These are phyloP conservation scores for Plagodis pulveraria DNA, from an alignment of 2,888 invertebrate species.

Conservation along the genomic window DNA sequence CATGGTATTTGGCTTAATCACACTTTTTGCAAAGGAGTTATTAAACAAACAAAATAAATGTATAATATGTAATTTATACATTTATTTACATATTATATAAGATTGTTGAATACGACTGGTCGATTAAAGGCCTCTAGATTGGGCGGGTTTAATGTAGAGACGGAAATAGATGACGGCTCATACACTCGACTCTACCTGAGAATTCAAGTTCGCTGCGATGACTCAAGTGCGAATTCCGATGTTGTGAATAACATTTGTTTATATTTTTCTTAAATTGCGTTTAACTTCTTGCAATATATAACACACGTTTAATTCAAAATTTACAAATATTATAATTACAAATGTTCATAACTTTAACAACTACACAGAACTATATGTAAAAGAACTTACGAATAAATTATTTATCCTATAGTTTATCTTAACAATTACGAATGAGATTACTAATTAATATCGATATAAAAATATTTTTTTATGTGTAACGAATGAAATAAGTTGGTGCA, in stretches of 20 bases:
- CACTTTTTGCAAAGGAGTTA: too few relatives aligned
- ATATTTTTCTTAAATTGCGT: constrained; percentile 24
- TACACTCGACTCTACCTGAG: constrained; percentile 52
- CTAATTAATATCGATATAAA: too few relatives aligned
- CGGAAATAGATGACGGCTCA: constrained; percentile 49
- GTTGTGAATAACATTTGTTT: constrained; percentile 49
- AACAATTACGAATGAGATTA: too few relatives aligned
- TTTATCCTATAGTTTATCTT: too few relatives aligned
- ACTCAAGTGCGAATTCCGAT: constrained; percentile 51
- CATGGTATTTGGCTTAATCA: too few relatives aligned
- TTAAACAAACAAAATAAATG: too few relatives aligned
- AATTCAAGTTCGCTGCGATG: constrained; percentile 56
- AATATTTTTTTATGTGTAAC: too few relatives aligned
- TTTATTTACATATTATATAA: too few relatives aligned
- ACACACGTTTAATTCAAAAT: background rate
- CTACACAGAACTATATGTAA: background rate
- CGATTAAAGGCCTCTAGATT: constrained; percentile 10
- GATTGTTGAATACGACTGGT: background rate
- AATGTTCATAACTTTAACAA: background rate
- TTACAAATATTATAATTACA: background rate
- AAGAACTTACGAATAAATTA: too few relatives aligned
- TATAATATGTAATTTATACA: too few relatives aligned
- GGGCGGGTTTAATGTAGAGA: constrained; percentile 37
- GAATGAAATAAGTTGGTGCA: too few relatives aligned
- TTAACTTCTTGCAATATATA: background rate